Evolutionary conservation across 2,113 vertebrate species (phyloP).

Genomic region (Lagopus leucura): DNA sequence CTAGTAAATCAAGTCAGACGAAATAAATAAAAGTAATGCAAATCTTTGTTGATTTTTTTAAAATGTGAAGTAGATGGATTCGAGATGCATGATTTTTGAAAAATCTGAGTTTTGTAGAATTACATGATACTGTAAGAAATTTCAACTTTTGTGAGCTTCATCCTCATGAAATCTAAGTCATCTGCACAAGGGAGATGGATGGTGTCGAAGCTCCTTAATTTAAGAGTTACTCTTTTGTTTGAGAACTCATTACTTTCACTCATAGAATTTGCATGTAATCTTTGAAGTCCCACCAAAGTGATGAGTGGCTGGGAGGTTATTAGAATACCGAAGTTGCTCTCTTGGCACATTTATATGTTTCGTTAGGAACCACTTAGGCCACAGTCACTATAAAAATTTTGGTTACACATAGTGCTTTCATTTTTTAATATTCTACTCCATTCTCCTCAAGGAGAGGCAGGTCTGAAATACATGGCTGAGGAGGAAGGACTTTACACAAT

Average conservation of each 20-base stretch:
- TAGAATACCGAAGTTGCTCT: accelerated
- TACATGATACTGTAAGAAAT: accelerated
- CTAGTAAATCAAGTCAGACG: neutral
- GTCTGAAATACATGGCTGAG: neutral
- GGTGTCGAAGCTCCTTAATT: neutral
- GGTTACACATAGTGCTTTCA: accelerated
- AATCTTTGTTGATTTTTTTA: neutral
- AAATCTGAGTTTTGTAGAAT: neutral
- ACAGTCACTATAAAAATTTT: neutral
- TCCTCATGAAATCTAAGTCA: neutral
- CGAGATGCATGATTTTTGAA: accelerated
- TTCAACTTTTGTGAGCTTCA: neutral
- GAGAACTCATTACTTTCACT: neutral
- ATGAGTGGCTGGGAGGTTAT: neutral
- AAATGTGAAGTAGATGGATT: neutral
- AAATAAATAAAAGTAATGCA: neutral
- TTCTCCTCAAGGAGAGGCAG: neutral
- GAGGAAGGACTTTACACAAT: neutral
- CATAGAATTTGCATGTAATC: neutral
- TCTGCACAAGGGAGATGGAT: neutral
- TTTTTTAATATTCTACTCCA: neutral
- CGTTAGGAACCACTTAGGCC: neutral
- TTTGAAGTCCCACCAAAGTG: neutral
- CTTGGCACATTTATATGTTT: neutral
- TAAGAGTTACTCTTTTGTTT: neutral